Conservation (phyloP, 2,797 vertebrate species). For the Corythornis leucogaster region DNA sequence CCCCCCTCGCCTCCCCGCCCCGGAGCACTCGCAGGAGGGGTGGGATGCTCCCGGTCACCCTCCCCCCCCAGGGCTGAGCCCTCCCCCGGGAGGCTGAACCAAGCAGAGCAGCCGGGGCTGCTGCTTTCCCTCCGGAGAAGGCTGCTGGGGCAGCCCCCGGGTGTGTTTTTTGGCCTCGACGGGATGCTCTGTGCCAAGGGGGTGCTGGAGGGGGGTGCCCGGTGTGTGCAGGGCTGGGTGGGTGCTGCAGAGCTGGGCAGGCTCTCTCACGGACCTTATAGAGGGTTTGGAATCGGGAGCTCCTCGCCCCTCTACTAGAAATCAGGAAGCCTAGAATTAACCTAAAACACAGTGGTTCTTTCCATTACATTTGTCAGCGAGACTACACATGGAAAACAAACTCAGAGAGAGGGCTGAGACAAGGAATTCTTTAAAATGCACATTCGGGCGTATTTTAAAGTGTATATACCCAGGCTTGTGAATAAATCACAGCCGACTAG, state of each 20-base stretch:
- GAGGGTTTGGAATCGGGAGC: not conserved
- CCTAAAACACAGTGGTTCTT: not conserved
- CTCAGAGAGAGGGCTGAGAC: not conserved
- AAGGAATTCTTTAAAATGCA: not conserved
- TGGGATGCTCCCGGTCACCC: not conserved
- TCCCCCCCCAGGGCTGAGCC: not conserved
- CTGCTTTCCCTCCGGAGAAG: no score
- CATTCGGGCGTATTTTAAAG: not conserved
- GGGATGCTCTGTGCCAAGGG: not conserved
- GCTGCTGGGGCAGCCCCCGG: not conserved
- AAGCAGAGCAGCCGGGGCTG: not conserved
- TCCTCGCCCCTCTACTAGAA: not conserved
- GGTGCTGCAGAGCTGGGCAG: not conserved
- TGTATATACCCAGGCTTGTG: not conserved
- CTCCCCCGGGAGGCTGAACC: not conserved
- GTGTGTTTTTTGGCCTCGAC: not conserved
- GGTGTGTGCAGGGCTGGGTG: not conserved
- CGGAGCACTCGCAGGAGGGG: not conserved
- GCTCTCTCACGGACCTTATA: not conserved
- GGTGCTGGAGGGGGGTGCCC: no score
- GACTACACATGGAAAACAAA: not conserved
- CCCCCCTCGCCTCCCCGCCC: not conserved
- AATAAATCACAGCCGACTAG: not conserved
- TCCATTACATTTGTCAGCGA: not conserved
- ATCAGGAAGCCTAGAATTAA: not conserved